Conservation (phyloP, 2,113 vertebrate genomes). For the Cettia cetti region DNA sequence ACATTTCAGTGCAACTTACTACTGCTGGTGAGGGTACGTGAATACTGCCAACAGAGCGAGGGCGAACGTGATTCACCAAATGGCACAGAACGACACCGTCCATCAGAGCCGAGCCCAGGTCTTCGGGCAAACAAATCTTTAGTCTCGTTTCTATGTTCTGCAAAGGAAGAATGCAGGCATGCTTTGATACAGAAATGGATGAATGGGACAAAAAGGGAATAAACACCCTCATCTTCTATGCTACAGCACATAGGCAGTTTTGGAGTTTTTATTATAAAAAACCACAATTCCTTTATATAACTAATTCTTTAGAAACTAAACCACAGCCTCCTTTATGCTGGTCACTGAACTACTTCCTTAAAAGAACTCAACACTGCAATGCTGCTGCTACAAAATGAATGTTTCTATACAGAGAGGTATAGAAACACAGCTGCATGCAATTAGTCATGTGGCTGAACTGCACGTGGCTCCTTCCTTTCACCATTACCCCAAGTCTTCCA, state of each 20-base stretch:
- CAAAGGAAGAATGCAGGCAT: not conserved
- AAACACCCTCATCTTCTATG: not conserved
- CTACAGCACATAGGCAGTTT: not conserved
- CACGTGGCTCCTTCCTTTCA: not conserved
- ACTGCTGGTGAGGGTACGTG: slow-evolving; percentile 94
- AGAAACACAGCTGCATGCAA: not conserved
- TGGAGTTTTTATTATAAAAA: not conserved
- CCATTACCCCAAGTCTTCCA: not conserved
- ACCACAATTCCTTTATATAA: not conserved
- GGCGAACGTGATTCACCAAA: slow-evolving; percentile 89
- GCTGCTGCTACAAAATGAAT: not conserved
- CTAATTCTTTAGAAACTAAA: not conserved
- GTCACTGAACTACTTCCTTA: not conserved
- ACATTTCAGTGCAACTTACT: slow-evolving; percentile 66
- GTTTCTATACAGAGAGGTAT: not conserved
- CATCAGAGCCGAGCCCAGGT: slow-evolving; percentile 88
- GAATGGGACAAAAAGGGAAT: not conserved
- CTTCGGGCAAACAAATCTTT: slow-evolving; percentile 87
- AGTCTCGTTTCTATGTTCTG: slow-evolving; percentile 93
- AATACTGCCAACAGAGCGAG: slow-evolving; percentile 89
- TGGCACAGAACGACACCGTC: slow-evolving; percentile 94
- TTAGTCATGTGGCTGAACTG: not conserved
- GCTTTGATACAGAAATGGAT: not conserved
- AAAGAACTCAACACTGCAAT: not conserved
- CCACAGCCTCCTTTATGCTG: not conserved